Evolutionary conservation across 2,888 invertebrate genomes (phyloP), one percentile per base, ranked within the genome.

Genomic region (Cerastoderma edule): DNA sequence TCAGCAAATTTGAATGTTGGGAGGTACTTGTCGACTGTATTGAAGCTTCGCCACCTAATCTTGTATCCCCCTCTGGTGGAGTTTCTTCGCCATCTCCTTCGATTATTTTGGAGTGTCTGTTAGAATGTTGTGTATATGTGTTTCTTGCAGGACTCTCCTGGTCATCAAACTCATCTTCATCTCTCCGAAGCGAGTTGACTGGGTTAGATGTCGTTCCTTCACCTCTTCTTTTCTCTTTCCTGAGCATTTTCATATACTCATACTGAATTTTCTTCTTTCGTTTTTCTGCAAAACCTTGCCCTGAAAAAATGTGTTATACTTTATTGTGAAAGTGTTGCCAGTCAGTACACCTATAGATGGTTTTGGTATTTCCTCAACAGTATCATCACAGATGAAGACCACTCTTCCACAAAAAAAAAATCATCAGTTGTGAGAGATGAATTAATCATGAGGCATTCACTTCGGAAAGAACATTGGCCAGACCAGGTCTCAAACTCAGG

Each of bases 271-370:
- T 85, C 69, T 75, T 84, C 56, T 86, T 86, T 64, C 86, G 82
- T 67, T 80, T 86, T 50, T 86, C 86, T 27, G 86, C 86, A 84
- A 86, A 86, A 13, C 86, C 86, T 69, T 86, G 86, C 13, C 86
- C 86, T 86, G 60, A 46, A 70, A 68, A 30, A 44, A 66, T 24
- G 24, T 27, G n/a, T 46, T 39, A n/a, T n/a, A n/a, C n/a, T n/a
- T n/a, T n/a, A n/a, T n/a, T n/a, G n/a, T n/a, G n/a, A n/a, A n/a
- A n/a, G n/a, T n/a, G n/a, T n/a, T n/a, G n/a, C n/a, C n/a, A n/a
- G n/a, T n/a, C n/a, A n/a, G n/a, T n/a, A n/a, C n/a, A n/a, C n/a
- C n/a, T n/a, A n/a, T n/a, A n/a, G n/a, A n/a, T n/a, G n/a, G n/a
- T n/a, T n/a, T n/a, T n/a, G n/a, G n/a, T n/a, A n/a, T n/a, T n/a